phyloP scores from a whole-genome alignment of 2,113 vertebrate species.

The Neogale vison region DNA sequence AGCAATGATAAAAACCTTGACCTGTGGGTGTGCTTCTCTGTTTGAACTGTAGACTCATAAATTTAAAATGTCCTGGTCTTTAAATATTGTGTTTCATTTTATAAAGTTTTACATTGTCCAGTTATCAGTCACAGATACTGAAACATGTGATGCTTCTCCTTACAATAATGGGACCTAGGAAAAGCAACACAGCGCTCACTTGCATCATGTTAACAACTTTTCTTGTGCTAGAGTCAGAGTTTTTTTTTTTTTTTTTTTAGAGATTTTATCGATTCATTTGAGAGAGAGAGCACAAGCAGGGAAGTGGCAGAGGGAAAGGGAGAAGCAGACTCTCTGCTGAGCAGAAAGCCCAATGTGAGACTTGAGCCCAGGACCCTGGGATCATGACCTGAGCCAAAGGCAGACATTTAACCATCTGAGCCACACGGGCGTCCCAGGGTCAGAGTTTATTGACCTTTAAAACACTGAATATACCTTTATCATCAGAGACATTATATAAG shows the following conservation, averaged over 20 bases:
- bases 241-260: too few relatives aligned
- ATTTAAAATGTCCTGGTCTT: background rate
- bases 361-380: too few relatives aligned
- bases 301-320: too few relatives aligned
- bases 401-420: too few relatives aligned
- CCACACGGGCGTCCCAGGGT: background rate
- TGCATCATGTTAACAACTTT: background rate
- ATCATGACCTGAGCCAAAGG: too few relatives aligned
- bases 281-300: too few relatives aligned
- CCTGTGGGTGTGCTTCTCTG: background rate
- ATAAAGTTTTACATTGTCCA: background rate
- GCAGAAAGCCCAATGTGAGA: too few relatives aligned
- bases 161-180: background rate
- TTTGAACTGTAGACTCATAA: background rate
- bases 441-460: background rate
- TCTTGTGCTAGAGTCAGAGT: background rate
- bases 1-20: background rate
- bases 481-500: background rate
- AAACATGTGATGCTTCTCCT: background rate
- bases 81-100: slow-evolving; percentile 11
- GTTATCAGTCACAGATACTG: background rate
- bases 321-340: too few relatives aligned
- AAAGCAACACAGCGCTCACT: background rate
- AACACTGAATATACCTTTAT: background rate
- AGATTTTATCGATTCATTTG: too few relatives aligned